Conservation (phyloP, 2,113 vertebrate genomes). For the Proteles cristata region DNA sequence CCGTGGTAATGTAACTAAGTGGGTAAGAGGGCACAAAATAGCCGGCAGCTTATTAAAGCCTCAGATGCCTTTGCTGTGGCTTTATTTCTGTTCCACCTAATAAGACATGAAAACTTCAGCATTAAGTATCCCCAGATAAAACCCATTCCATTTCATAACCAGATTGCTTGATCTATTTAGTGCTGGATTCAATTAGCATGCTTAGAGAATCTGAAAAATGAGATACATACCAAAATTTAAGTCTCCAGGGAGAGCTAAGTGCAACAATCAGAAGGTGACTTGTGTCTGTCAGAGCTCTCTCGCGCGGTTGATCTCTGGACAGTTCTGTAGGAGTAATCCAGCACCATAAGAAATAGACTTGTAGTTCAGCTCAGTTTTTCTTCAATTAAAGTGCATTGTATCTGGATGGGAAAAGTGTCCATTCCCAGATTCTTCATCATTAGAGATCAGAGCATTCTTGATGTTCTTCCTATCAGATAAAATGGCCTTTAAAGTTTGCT, state of each 20-base stretch:
- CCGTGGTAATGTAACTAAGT: slow-evolving; percentile 75
- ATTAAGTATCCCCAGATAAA: slow-evolving; percentile 70
- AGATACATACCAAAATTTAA: slow-evolving; percentile 89
- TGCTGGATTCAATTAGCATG: slow-evolving; percentile 81
- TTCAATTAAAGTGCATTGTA: slow-evolving; percentile 91
- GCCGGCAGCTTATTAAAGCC: slow-evolving; percentile 57
- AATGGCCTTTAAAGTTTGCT: slow-evolving; percentile 87
- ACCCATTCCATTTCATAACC: slow-evolving; percentile 63
- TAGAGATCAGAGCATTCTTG: slow-evolving; percentile 79
- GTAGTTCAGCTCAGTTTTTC: slow-evolving; percentile 86
- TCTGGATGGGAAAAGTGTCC: slow-evolving; percentile 84
- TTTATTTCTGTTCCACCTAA: slow-evolving; percentile 76
- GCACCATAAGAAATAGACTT: slow-evolving; percentile 89
- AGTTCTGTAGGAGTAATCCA: slow-evolving; percentile 88
- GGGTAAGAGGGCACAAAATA: slow-evolving; percentile 71
- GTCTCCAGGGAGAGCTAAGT: slow-evolving; percentile 87
- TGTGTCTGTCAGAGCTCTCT: slow-evolving; percentile 88
- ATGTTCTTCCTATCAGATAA: slow-evolving; percentile 81
- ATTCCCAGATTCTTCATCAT: slow-evolving; percentile 86
- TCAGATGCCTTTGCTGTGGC: slow-evolving; percentile 55
- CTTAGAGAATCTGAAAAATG: slow-evolving; percentile 82
- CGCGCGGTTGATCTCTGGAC: slow-evolving; percentile 86
- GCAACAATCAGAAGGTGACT: slow-evolving; percentile 89
- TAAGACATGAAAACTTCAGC: slow-evolving; percentile 81
- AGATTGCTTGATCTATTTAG: slow-evolving; percentile 58